Base-by-base conservation (phyloP, 1,140 invertebrate species). In the Drosophila mayri region DNA sequence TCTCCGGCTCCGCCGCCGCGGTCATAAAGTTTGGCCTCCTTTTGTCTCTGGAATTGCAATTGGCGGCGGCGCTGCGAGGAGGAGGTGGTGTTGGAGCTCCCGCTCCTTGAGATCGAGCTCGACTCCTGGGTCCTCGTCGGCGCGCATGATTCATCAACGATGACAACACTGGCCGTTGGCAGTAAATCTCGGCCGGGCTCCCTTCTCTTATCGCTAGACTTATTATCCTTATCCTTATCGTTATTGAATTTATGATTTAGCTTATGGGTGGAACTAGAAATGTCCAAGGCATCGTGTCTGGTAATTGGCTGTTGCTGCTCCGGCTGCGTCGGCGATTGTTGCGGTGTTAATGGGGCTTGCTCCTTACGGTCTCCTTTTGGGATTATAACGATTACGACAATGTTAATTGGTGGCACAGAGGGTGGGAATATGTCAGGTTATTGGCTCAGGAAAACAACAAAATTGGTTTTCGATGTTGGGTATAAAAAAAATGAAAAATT, bases 201-300 rank as follows among this genome's bases (percentile, higher is more conserved):
- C 58, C 58, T 71, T 35, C 43, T 38, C 75, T 59, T 79, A 59
- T 79, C 75, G 49, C 62, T 79, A 65, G 70, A 46, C 50, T 41
- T 86, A 62, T 79, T 62, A 32, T 76, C 61, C 57, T 65, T 58
- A 61, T 66, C 66, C 78, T 81, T 85, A 86, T 86, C 66, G 61
- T 66, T 85, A 86, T 75, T 86, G 38, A 90, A 70, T 68, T 90
- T 85, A 88, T 90, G 70, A 79, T 85, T 88, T 75, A 88, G 70
- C 81, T 90, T 90, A 72, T 84, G 84, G 58, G 79, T 82, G 46
- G 76, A 76, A 81, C 77, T 85, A 76, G 65, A 85, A 85, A 70
- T 88, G 68, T 85, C 85, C 81, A 85, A 73, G 81, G 85, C 81
- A 88, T 90, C 81, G 52, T 75, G 71, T 78, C 73, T 83, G 49